Percentiles rank a stretch among this genome's conserved stretches.
phyloP scores from a whole-genome alignment of 2,797 vertebrate species.

The Sebastes iracundus region DNA sequence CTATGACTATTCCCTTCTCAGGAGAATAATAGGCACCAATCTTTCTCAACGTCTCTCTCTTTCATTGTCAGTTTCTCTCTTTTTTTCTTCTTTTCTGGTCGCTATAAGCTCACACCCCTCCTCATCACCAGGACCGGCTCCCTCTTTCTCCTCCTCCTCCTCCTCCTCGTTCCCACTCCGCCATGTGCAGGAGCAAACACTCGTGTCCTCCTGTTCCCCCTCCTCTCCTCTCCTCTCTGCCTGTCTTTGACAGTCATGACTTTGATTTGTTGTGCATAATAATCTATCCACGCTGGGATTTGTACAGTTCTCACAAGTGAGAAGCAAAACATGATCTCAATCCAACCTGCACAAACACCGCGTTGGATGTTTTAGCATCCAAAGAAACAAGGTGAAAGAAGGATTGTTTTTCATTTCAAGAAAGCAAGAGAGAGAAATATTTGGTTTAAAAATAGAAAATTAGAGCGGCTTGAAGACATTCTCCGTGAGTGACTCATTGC shows the following conservation, averaged over 20 bases:
- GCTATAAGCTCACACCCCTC: slow-evolving; percentile 31
- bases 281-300: slow-evolving; percentile 43
- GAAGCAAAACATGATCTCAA: slow-evolving; percentile 33
- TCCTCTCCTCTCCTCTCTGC: not conserved
- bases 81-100: slow-evolving; percentile 21
- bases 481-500: slow-evolving; percentile 63
- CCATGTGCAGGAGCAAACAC: slow-evolving; percentile 24
- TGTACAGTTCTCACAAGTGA: slow-evolving; percentile 24
- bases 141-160: not conserved
- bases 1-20: slow-evolving; percentile 76
- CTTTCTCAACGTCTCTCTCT: slow-evolving; percentile 64
- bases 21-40: slow-evolving; percentile 84
- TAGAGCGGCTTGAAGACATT: slow-evolving; percentile 47
- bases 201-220: slow-evolving; percentile 9
- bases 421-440: not conserved
- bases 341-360: slow-evolving; percentile 8
- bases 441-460: slow-evolving; percentile 37
- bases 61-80: slow-evolving; percentile 57
- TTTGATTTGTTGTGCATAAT: slow-evolving; percentile 51
- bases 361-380: slow-evolving; percentile 9
- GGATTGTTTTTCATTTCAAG: slow-evolving; percentile 8
- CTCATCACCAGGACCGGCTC: slow-evolving; percentile 10
- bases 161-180: slow-evolving; percentile 6
- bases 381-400: not conserved
- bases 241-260: slow-evolving; percentile 35